These are phyloP conservation scores for Erebia epiphron DNA, from an alignment of 2,888 invertebrate genomes.

Conservation along the genomic window DNA sequence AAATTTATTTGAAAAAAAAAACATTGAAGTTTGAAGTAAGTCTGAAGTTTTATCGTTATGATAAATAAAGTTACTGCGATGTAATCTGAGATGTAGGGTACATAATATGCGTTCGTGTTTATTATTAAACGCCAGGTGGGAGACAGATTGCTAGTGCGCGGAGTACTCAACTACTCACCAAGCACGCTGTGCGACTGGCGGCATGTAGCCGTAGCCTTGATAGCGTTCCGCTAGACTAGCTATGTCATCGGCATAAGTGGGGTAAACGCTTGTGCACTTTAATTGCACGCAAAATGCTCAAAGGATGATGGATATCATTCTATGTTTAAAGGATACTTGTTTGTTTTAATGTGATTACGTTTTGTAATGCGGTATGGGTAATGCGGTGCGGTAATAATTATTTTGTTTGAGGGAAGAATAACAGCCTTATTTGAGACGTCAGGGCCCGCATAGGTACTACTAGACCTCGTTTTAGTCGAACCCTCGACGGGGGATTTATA, in stretches of 20 bases:
- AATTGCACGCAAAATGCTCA: slow-evolving; percentile 20
- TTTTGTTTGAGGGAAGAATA: slow-evolving; percentile 5
- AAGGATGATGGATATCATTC: slow-evolving; percentile 22
- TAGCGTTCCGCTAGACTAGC: slow-evolving; percentile 36
- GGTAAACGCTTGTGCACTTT: slow-evolving; percentile 28
- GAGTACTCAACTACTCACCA: slow-evolving; percentile 15
- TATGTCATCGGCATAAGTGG: slow-evolving; percentile 34
- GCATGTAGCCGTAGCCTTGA: slow-evolving; percentile 29
- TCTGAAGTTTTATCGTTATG: no score
- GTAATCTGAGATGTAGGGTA: slow-evolving; percentile 35
- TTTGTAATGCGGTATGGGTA: no score
- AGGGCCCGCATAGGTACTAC: not conserved
- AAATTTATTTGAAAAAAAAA: no score
- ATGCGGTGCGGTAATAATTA: not conserved
- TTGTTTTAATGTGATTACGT: slow-evolving; percentile 21
- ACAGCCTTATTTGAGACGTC: not conserved
- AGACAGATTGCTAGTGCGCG: slow-evolving; percentile 43
- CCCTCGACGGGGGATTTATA: no score
- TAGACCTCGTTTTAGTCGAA: no score
- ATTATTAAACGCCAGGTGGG: slow-evolving; percentile 41
- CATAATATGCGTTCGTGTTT: slow-evolving; percentile 13
- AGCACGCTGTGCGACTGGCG: slow-evolving; percentile 20
- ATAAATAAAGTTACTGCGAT: not conserved
- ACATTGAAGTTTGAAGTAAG: not conserved
- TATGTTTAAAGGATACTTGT: slow-evolving; percentile 19